Conservation (phyloP, 2,113 vertebrate species). For the Corydoras maculifer region DNA sequence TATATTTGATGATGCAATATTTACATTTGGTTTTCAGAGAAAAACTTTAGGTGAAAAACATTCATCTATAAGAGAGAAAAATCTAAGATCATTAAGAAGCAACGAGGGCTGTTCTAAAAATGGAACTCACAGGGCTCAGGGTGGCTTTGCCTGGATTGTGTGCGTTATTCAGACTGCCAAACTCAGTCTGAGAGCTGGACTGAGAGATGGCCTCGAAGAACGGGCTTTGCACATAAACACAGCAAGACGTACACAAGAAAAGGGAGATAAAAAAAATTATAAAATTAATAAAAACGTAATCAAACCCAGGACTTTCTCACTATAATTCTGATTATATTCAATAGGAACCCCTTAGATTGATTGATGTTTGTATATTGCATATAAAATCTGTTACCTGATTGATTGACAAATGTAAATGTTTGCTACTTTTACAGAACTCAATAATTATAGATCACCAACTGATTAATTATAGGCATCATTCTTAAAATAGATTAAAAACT, state of each 20-base stretch:
- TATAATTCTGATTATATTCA: no score
- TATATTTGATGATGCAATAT: conserved; percentile 9
- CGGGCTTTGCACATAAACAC: conserved; percentile 60
- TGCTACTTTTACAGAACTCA: neutral
- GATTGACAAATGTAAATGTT: no score
- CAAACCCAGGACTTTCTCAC: no score
- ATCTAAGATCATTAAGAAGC: neutral
- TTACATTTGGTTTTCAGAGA: neutral
- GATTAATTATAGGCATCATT: no score
- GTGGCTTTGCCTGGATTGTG: conserved; percentile 74
- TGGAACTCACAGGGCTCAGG: conserved; percentile 73
- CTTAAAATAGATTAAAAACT: no score
- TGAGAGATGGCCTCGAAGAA: conserved; percentile 91
- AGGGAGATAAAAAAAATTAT: no score
- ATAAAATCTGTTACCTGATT: no score
- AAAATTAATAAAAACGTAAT: no score
- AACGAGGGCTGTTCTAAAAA: neutral
- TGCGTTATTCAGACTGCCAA: conserved; percentile 85
- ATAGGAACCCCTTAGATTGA: no score
- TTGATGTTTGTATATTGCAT: no score
- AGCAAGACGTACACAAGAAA: conserved; percentile 3
- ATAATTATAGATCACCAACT: neutral
- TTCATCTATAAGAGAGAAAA: neutral
- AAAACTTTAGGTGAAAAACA: neutral
- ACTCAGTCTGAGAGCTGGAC: conserved; percentile 89